These are phyloP conservation scores for Orcinus orca DNA, from an alignment of 2,113 vertebrate species.

Conservation along the genomic window DNA sequence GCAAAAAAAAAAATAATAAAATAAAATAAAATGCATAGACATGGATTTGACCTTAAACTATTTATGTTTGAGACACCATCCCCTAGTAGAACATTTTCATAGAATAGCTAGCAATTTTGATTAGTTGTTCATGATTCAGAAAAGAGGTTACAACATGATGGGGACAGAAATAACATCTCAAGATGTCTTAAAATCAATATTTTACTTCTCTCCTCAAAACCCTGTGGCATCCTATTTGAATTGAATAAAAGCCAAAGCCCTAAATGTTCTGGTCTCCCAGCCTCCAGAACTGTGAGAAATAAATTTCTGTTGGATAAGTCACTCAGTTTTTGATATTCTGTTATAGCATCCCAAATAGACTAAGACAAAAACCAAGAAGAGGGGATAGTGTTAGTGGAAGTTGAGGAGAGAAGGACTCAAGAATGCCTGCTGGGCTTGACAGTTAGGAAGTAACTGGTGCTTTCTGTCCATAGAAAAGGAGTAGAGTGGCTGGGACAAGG, in stretches of 20 bases:
- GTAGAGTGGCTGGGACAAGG: background rate
- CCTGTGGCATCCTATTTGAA: background rate
- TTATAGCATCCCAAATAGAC: background rate
- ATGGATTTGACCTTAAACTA: background rate
- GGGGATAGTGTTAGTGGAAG: background rate
- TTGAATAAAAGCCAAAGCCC: background rate
- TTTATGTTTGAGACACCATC: background rate
- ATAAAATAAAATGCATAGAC: background rate
- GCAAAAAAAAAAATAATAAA: no score
- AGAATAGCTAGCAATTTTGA: background rate
- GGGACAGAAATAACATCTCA: background rate
- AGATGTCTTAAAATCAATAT: background rate
- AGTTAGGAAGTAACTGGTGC: background rate
- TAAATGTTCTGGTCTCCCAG: background rate
- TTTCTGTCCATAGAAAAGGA: background rate
- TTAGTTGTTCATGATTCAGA: background rate
- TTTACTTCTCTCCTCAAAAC: background rate
- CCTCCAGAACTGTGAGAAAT: background rate
- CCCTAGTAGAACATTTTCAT: background rate
- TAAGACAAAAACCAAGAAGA: background rate
- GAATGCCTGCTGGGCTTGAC: background rate
- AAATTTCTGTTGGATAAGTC: background rate
- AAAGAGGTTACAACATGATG: background rate
- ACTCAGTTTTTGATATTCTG: background rate
- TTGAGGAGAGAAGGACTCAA: background rate